These are phyloP conservation scores for Doris montereyensis DNA, from an alignment of 2,888 invertebrate species.

Conservation along the genomic window DNA sequence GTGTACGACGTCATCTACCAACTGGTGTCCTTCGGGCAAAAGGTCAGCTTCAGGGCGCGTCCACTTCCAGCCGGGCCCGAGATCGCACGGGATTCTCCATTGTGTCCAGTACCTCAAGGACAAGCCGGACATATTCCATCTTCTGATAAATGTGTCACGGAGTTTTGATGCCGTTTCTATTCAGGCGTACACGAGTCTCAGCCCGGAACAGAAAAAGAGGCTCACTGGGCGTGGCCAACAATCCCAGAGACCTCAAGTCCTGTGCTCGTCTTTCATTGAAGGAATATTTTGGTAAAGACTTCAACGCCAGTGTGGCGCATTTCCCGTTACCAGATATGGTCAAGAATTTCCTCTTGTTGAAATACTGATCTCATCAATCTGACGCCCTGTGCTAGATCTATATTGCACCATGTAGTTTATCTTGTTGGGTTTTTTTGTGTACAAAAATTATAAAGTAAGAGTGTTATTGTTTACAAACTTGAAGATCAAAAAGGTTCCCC, in stretches of 20 bases:
- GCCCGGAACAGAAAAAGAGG: constrained; percentile 79
- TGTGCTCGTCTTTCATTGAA: constrained; percentile 49
- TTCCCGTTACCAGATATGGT: constrained; percentile 59
- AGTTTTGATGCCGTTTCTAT: constrained; percentile 87
- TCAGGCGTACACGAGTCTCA: constrained; percentile 80
- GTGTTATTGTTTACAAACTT: too few relatives aligned
- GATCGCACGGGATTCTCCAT: constrained; percentile 87
- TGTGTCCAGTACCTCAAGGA: constrained; percentile 80
- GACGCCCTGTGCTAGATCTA: too few relatives aligned
- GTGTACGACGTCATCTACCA: constrained; percentile 80
- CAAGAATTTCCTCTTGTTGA: constrained; percentile 53
- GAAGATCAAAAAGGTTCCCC: too few relatives aligned
- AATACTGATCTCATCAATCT: too few relatives aligned
- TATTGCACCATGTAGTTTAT: too few relatives aligned
- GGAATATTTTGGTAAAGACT: constrained; percentile 41
- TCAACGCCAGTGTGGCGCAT: constrained; percentile 48
- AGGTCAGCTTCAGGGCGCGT: constrained; percentile 73
- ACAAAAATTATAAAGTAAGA: too few relatives aligned
- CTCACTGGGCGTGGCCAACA: constrained; percentile 75
- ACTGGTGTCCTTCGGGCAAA: constrained; percentile 83
- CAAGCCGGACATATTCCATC: constrained; percentile 77
- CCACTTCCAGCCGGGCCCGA: constrained; percentile 55
- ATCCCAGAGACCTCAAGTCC: constrained; percentile 57
- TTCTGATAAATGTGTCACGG: constrained; percentile 83
- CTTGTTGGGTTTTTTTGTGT: too few relatives aligned